phyloP scores from a whole-genome alignment of 1,140 invertebrate genomes.

The Charaxes varanes region DNA sequence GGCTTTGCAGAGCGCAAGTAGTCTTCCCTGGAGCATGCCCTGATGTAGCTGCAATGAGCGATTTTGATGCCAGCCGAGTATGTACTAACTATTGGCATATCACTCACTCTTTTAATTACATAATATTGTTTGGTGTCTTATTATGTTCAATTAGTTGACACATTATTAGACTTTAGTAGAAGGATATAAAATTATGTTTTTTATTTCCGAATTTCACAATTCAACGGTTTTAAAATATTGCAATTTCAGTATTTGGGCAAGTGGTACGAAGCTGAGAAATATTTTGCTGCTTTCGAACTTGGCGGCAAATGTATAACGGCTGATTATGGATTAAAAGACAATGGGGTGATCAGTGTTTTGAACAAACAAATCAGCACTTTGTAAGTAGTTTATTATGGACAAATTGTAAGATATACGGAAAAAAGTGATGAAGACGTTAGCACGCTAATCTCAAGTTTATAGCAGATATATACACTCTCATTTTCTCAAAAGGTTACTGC shows the following conservation, averaged over 20 bases:
- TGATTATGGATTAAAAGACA: constrained; percentile 75
- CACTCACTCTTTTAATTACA: not conserved
- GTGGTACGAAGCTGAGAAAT: constrained; percentile 87
- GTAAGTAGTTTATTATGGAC: too few relatives aligned
- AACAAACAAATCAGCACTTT: constrained; percentile 77
- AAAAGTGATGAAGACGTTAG: too few relatives aligned
- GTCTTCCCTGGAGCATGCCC: constrained; percentile 80
- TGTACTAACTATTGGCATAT: constrained; percentile 13
- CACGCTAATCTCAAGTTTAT: too few relatives aligned
- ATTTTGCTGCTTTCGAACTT: constrained; percentile 84
- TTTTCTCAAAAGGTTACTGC: too few relatives aligned
- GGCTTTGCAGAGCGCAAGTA: constrained; percentile 70
- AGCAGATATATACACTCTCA: too few relatives aligned
- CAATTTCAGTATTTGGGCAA: constrained; percentile 81
- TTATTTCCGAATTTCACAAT: too few relatives aligned
- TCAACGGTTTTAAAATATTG: too few relatives aligned
- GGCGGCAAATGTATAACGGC: constrained; percentile 85
- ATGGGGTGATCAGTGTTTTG: constrained; percentile 77
- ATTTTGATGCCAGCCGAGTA: constrained; percentile 73
- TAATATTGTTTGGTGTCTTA: constrained; percentile 7
- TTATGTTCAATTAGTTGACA: too few relatives aligned
- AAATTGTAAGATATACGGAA: too few relatives aligned
- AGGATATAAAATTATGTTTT: too few relatives aligned
- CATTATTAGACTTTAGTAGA: too few relatives aligned
- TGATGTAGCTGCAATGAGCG: constrained; percentile 74